phyloP scores from a whole-genome alignment of 2,888 invertebrate genomes.

The Dione vanillae region DNA sequence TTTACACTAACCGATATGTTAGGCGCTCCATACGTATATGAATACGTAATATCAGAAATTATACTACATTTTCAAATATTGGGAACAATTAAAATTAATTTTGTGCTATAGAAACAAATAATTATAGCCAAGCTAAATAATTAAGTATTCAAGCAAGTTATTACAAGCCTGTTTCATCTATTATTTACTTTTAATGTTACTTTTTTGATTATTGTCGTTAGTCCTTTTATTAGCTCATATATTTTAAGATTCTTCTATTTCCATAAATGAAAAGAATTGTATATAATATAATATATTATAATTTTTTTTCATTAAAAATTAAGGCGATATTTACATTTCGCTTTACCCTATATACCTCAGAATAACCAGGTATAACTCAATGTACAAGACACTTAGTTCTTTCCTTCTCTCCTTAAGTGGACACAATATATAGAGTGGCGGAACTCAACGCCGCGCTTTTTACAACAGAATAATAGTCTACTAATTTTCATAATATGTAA shows the following conservation, averaged over 20 bases:
- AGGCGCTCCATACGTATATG: conserved; percentile 23
- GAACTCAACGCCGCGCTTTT: background rate
- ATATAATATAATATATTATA: too few species aligned
- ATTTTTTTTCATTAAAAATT: too few species aligned
- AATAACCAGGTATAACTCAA: too few species aligned
- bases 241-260: too few species aligned
- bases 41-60: conserved; percentile 27
- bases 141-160: conserved; percentile 34
- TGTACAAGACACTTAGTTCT: background rate
- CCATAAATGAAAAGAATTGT: too few species aligned
- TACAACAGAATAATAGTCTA: too few species aligned
- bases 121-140: conserved; percentile 42
- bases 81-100: conserved; percentile 41
- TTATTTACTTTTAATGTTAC: conserved; percentile 20
- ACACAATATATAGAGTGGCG: background rate
- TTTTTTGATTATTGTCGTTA: background rate
- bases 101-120: conserved; percentile 38
- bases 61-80: conserved; percentile 31
- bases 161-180: conserved; percentile 24
- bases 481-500: background rate
- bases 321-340: too few species aligned
- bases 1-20: background rate
- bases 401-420: background rate
- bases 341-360: too few species aligned
- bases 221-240: too few species aligned